Conservation (phyloP, 2,797 vertebrate genomes). For the Emys orbicularis region DNA sequence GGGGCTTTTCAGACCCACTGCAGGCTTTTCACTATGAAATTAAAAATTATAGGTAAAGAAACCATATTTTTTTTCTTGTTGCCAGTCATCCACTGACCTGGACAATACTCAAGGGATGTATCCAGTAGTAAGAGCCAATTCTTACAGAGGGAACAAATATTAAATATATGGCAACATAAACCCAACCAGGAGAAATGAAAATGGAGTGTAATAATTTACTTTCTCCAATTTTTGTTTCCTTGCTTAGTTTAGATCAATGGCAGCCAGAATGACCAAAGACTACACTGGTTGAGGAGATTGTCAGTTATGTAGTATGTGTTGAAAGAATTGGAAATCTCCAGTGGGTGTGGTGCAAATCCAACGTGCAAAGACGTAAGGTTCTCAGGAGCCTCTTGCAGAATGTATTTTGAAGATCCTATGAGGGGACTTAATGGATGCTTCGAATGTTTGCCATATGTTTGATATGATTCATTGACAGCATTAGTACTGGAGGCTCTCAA, state of each 20-base stretch:
- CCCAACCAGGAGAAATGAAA: not conserved
- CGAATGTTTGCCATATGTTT: not conserved
- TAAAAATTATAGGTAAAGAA: not conserved
- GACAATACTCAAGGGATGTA: not conserved
- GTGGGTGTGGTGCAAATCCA: not conserved
- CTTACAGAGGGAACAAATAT: not conserved
- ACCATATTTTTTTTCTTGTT: constrained; percentile 3
- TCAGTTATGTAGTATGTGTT: not conserved
- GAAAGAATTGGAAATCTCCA: not conserved
- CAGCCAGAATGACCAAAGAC: not conserved
- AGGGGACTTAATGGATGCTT: not conserved
- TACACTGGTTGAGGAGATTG: not conserved
- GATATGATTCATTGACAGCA: not conserved
- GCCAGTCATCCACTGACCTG: not conserved
- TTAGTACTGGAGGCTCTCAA: not conserved
- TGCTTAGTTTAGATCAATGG: not conserved
- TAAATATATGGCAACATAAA: not conserved
- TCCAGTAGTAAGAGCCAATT: not conserved
- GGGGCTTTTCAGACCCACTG: too few relatives aligned
- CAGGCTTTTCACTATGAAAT: not conserved
- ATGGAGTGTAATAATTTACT: too few relatives aligned
- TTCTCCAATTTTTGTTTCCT: too few relatives aligned
- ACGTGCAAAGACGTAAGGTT: not conserved
- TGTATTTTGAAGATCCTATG: not conserved
- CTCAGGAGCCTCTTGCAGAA: not conserved